Base-by-base conservation (phyloP, 2,888 invertebrate genomes). In the Sepioteuthis lessoniana region DNA sequence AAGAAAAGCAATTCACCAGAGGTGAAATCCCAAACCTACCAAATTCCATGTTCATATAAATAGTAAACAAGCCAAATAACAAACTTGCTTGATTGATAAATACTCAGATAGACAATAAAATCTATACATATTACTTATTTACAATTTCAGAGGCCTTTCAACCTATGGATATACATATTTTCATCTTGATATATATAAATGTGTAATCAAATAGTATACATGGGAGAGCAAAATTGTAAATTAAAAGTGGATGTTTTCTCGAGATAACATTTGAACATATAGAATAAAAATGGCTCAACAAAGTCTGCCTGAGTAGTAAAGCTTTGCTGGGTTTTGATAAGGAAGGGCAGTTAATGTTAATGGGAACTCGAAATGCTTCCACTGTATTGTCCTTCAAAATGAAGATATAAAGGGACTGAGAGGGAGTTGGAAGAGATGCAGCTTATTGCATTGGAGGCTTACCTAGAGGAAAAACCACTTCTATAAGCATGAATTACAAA, bases 251-350 rank as follows among this genome's bases (percentile, higher is more conserved):
- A 76, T 76, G 76, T n/a, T n/a, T 76, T 76, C 10, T n/a, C 16
- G n/a, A 76, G 76, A 76, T 76, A 76, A 76, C 35, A 76, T 35
- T n/a, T 76, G n/a, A 35, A n/a, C n/a, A 76, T n/a, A n/a, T 76
- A 35, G 76, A 76, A 76, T 76, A 76, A 76, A 76, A 76, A 76
- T 76, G 76, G 76, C 76, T 76, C n/a, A 76, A 35, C 76, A 76
- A 76, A 76, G n/a, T 76, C 76, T 76, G 76, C 4, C n/a, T 76
- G 76, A 76, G 76, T 76, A n/a, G 76, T 76, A 76, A 76, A 76
- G n/a, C 76, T 76, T 76, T 76, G n/a, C 76, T 76, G 76, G 76
- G n/a, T n/a, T 76, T 76, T 76, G 76, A 76, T 76, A 76, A 76
- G 76, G 76, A 76, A 76, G 76, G 76, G 76, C 76, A 76, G 76